A percentile compares a stretch with the other conserved stretches of the same genome.
These are phyloP conservation scores for Montipora foliosa DNA, from an alignment of 64 coral and sea anemone species.

Conservation along the genomic window DNA sequence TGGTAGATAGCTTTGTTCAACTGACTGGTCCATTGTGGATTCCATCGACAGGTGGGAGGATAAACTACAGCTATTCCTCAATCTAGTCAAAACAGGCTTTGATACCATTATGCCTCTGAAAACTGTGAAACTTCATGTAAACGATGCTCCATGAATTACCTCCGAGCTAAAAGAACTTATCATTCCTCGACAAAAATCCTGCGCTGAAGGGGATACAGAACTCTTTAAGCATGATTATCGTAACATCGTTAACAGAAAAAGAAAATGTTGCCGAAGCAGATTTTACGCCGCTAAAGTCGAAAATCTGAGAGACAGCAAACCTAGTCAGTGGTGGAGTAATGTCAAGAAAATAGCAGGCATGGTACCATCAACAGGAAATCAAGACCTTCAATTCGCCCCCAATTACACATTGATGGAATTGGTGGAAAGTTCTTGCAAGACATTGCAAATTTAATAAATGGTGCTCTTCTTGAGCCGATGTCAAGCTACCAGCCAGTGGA, in stretches of 20 bases:
- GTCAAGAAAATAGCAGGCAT: background rate
- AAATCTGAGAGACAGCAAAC: background rate
- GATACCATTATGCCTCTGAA: constrained; percentile 54
- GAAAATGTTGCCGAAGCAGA: background rate
- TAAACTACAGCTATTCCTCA: constrained; percentile 40
- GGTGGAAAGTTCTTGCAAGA: no score
- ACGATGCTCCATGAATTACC: constrained; percentile 34
- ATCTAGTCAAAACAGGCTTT: background rate
- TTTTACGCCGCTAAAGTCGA: background rate
- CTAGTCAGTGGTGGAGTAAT: background rate
- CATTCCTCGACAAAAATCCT: background rate
- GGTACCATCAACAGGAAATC: background rate
- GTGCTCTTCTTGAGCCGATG: no score
- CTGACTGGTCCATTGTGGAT: constrained; percentile 68
- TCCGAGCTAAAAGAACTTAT: background rate
- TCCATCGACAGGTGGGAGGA: constrained; percentile 10
- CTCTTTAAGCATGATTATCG: background rate
- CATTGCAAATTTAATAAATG: no score
- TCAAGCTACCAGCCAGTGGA: no score
- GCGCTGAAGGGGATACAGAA: background rate
- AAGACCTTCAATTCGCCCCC: no score
- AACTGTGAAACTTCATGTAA: constrained; percentile 45
- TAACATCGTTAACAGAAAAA: background rate
- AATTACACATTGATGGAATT: no score
- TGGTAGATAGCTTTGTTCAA: constrained; percentile 57